Evolutionary conservation across 64 coral and sea anemone genomes (phyloP), one percentile per base, ranked within the genome.

Genomic region (Hydrozoanthus tunicans): DNA sequence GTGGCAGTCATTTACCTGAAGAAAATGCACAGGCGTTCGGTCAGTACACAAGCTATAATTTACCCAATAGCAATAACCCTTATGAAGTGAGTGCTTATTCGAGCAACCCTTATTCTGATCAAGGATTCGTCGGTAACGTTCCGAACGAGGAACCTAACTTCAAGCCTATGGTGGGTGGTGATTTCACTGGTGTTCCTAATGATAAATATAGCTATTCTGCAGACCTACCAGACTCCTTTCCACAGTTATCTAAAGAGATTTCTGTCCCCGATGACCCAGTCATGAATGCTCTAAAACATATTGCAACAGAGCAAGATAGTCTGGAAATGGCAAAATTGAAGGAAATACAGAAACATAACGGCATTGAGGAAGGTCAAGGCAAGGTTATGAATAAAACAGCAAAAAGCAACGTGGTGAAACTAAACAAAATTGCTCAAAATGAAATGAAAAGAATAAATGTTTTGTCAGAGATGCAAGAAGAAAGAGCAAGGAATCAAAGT

Each of bases 231-330:
- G 74, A 60, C 68, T 12, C 69, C 23, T 74, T 74, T 6, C 68
- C 84, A 25, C 64, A 71, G 56, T 59, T 88, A 59, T 74, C 70
- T 3, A 88, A 88, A 58, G 67, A 88, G 11, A 88, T 88, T 73
- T 73, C 84, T n/a, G 84, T 88, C 6, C 84, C 84, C n/a, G 84
- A 88, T 26, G 84, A 88, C 24, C 84, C 84, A 61, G 53, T 88
- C 20, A 88, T 88, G 24, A 88, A 61, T 58, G 84, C 69, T 75
- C 68, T 88, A 59, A 88, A 88, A 25, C 73, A 20, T 59, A 88
- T 88, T 20, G 84, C 73, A 27, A 88, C 59, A 60, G 68, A 88
- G 6, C 84, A 88, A 60, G 84, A 88, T 88, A 60, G 9, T 32
- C 69, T 88, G 14, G 84, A 88, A 75, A 56, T 70, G 7, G 56